Evolutionary conservation across 2,888 invertebrate genomes (phyloP).

Genomic region (Lasioglossum oenotherae): DNA sequence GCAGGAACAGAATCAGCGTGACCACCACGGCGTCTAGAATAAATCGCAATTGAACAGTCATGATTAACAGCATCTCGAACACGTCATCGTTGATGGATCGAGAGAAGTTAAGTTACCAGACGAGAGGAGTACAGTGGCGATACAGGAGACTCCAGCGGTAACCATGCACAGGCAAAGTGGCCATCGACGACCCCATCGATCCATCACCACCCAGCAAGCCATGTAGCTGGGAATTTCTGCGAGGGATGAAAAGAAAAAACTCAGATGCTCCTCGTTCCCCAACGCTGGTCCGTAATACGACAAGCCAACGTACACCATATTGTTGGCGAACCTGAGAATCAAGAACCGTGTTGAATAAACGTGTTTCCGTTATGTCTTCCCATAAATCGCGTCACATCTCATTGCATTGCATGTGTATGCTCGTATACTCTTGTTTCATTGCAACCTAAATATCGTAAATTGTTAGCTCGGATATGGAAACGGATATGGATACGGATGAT

Average conservation of each 20-base stretch:
- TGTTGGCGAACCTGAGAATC: constrained; percentile 91
- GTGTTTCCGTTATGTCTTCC: neutral
- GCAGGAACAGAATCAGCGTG: constrained; percentile 90
- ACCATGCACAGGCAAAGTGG: constrained; percentile 92
- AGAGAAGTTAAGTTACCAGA: constrained; percentile 85
- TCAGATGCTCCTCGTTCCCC: constrained; percentile 94
- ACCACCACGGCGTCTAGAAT: constrained; percentile 89
- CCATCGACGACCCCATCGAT: constrained; percentile 94
- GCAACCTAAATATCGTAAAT: neutral
- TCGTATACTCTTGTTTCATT: neutral
- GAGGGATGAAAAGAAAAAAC: constrained; percentile 93
- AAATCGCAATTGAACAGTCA: neutral
- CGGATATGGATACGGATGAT: no score
- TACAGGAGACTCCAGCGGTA: constrained; percentile 91
- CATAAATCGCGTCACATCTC: neutral
- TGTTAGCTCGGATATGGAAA: neutral
- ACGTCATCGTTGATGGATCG: constrained; percentile 31
- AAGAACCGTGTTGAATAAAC: neutral
- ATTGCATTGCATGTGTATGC: neutral
- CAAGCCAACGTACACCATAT: constrained; percentile 95
- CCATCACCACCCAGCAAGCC: constrained; percentile 95
- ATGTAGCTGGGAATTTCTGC: constrained; percentile 96
- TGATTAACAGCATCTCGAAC: neutral
- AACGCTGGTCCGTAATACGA: constrained; percentile 96
- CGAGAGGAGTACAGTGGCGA: constrained; percentile 93